A percentile compares a stretch with the other conserved stretches of the same genome.
Evolutionary conservation across 2,888 invertebrate genomes (phyloP).

Genomic region (Phyllotreta cruciferae): DNA sequence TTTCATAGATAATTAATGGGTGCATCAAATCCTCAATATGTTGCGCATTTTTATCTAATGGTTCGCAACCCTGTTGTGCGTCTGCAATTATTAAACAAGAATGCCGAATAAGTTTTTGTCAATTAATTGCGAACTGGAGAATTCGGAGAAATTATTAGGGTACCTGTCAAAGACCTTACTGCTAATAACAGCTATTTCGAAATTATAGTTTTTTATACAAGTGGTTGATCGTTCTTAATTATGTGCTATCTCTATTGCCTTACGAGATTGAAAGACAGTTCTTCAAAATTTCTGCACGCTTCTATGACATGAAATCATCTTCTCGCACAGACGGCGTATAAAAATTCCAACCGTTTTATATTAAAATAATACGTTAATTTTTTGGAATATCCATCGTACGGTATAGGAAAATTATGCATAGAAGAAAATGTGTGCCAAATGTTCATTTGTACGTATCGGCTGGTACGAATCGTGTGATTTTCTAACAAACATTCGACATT

Average conservation of each 20-base stretch:
- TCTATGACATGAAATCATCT: constrained; percentile 32
- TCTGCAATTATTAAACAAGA: constrained; percentile 28
- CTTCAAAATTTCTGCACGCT: constrained; percentile 37
- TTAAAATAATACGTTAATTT: background rate
- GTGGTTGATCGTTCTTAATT: constrained; percentile 40
- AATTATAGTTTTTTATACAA: constrained; percentile 38
- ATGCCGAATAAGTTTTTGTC: constrained; percentile 31
- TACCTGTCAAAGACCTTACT: constrained; percentile 38
- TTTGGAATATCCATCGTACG: background rate
- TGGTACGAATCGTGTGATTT: constrained; percentile 29
- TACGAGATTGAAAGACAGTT: constrained; percentile 39
- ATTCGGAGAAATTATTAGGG: constrained; percentile 35
- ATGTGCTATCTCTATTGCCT: constrained; percentile 37
- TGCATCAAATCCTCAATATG: constrained; percentile 6
- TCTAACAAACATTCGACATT: constrained; percentile 19
- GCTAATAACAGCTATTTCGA: constrained; percentile 38
- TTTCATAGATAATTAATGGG: background rate
- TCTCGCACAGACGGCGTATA: constrained; percentile 24
- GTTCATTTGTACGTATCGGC: background rate
- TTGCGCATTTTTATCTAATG: constrained; percentile 16
- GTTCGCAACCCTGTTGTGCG: constrained; percentile 17
- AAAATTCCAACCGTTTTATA: constrained; percentile 5
- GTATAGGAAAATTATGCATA: background rate
- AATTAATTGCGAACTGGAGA: constrained; percentile 34
- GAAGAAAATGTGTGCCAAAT: background rate